Evolutionary conservation across 2,113 vertebrate genomes (phyloP).

Genomic region (Megaleporinus macrocephalus): DNA sequence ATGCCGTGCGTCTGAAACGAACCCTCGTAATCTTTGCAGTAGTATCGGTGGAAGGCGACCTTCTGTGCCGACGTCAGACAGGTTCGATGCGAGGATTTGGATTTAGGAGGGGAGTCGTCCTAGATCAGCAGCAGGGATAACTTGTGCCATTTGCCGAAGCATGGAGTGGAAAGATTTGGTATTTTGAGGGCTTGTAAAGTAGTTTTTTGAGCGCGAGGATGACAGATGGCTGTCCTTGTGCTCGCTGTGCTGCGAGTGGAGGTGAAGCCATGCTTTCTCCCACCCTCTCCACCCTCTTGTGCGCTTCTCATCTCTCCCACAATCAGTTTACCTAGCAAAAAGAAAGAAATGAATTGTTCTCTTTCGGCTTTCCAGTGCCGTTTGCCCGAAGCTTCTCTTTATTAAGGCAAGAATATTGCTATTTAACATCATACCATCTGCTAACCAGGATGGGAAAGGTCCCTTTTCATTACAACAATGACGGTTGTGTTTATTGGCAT

Average conservation of each 20-base stretch:
- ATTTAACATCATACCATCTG: not conserved
- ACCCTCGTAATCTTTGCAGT: not conserved
- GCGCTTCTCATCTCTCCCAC: constrained; percentile 21
- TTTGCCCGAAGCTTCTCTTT: constrained; percentile 10
- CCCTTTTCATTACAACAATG: not conserved
- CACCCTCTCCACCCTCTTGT: constrained; percentile 5
- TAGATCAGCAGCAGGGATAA: constrained; percentile 6
- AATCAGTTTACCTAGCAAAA: constrained; percentile 1
- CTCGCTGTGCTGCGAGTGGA: not conserved
- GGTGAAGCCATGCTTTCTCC: constrained; percentile 2
- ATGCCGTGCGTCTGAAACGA: constrained; percentile 20
- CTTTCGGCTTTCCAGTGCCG: not conserved
- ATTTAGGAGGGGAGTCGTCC: not conserved
- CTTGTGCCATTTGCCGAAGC: not conserved
- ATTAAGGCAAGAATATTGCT: constrained; percentile 6
- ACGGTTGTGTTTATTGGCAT: not conserved
- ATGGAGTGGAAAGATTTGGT: not conserved
- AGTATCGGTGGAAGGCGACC: not conserved
- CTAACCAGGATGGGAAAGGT: not conserved
- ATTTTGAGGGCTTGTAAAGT: constrained; percentile 3
- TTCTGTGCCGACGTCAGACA: constrained; percentile 8
- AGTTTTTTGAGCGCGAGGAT: constrained; percentile 14
- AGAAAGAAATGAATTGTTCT: constrained; percentile 7
- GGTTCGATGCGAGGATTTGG: constrained; percentile 15
- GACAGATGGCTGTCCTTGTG: constrained; percentile 44